These are phyloP conservation scores for Drosophila pruinosa DNA, from an alignment of 1,140 invertebrate genomes.

Conservation along the genomic window DNA sequence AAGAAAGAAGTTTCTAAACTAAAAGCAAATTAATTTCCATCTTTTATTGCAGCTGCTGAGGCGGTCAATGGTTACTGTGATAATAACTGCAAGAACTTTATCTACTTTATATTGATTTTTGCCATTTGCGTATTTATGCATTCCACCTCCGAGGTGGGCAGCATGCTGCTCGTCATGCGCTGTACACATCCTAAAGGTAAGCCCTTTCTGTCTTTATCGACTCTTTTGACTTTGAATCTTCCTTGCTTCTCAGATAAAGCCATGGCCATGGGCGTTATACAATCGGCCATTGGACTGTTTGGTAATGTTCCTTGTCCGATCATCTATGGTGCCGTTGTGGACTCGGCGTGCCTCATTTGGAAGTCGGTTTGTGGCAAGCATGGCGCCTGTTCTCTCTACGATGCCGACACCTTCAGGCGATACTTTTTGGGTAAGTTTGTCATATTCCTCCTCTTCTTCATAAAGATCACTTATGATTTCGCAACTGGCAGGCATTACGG, in stretches of 20 bases:
- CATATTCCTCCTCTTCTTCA: not conserved
- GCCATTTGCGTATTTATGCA: conserved; percentile 95
- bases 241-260: conserved; percentile 88
- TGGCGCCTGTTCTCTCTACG: conserved; percentile 93
- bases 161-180: conserved; percentile 93
- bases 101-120: conserved; percentile 93
- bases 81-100: conserved; percentile 90
- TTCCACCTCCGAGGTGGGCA: conserved; percentile 95
- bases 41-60: conserved; percentile 45
- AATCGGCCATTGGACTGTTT: conserved; percentile 95
- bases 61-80: conserved; percentile 90
- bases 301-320: conserved; percentile 97
- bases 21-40: too few relatives aligned
- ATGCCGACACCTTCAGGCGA: conserved; percentile 91
- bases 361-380: conserved; percentile 90
- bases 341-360: conserved; percentile 95
- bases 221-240: not conserved
- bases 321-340: conserved; percentile 95
- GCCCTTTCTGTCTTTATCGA: too few relatives aligned
- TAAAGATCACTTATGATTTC: not conserved
- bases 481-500: conserved; percentile 87
- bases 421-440: conserved; percentile 90
- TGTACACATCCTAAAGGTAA: conserved; percentile 92
- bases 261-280: conserved; percentile 96
- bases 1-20: too few relatives aligned